Evolutionary conservation across 2,888 invertebrate species (phyloP), one percentile per base, ranked within the genome.

Genomic region (Orthonevra nobilis): DNA sequence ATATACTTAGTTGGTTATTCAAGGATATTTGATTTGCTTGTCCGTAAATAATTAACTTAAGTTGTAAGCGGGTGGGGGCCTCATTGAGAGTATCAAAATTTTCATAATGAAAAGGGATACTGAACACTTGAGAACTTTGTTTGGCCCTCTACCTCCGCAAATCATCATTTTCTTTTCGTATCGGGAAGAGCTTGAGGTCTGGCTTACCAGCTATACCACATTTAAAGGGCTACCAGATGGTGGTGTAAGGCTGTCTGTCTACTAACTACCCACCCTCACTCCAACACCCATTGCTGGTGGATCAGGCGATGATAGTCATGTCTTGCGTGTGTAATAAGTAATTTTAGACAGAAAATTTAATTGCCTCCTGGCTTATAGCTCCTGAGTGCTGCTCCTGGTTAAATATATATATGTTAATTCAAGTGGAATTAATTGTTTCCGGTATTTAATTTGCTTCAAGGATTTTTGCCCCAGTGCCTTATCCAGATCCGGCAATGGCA

Each of bases 361-460:
- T 84, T 83, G 83, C 82, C 77, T 81, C 50, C 46, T 60, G 46
- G 46, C 63, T n/a, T n/a, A n/a, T n/a, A n/a, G n/a, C n/a, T n/a
- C n/a, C n/a, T n/a, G n/a, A n/a, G n/a, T n/a, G n/a, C n/a, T n/a
- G n/a, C n/a, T 69, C 63, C 70, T 68, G 79, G 58, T 50, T 77
- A 23, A 23, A 5, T 23, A 23, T 23, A 23, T 23, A 5, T 86
- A 86, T 86, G 86, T 87, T 87, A 87, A 86, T 87, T 86, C 87
- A 86, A 86, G 85, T 86, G 86, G 87, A 86, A 86, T 85, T 87
- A 87, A 86, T 86, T 85, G 86, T 86, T 86, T 87, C 86, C 86
- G 86, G 87, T 87, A 85, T 86, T 86, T 87, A 85, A 86, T 86
- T 85, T 85, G 85, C 85, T 85, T 86, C 84, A 79, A 79, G 73